Evolutionary conservation across 2,113 vertebrate species (phyloP).

Genomic region (Echinops telfairi): DNA sequence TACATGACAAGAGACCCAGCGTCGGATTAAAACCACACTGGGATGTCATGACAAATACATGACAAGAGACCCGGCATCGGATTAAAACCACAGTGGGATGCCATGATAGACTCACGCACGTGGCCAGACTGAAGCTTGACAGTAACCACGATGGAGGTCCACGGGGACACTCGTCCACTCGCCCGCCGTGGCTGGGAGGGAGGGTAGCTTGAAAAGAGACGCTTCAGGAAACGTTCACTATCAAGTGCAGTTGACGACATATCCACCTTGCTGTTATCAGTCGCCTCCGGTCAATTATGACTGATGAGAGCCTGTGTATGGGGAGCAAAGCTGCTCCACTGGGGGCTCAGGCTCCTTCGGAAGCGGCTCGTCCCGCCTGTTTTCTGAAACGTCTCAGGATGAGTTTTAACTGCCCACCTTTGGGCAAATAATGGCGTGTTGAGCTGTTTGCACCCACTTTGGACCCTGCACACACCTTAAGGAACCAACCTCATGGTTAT

Average conservation of each 20-base stretch:
- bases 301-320: neutral
- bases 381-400: neutral
- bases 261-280: neutral
- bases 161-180: neutral
- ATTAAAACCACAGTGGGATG: neutral
- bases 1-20: neutral
- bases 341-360: neutral
- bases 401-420: neutral
- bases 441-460: neutral
- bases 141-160: neutral
- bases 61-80: neutral
- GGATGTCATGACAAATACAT: no score
- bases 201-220: neutral
- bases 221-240: neutral
- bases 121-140: constrained; percentile 2
- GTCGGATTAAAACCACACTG: neutral
- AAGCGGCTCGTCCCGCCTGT: neutral
- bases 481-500: no score
- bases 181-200: no score
- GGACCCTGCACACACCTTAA: neutral
- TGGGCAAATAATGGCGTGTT: neutral
- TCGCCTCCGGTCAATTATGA: neutral
- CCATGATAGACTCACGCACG: no score
- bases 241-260: neutral
- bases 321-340: no score